A percentile compares a stretch with the other conserved stretches of the same genome.
Evolutionary conservation across 2,888 invertebrate species (phyloP).

Genomic region (Trichopria drosophilae): DNA sequence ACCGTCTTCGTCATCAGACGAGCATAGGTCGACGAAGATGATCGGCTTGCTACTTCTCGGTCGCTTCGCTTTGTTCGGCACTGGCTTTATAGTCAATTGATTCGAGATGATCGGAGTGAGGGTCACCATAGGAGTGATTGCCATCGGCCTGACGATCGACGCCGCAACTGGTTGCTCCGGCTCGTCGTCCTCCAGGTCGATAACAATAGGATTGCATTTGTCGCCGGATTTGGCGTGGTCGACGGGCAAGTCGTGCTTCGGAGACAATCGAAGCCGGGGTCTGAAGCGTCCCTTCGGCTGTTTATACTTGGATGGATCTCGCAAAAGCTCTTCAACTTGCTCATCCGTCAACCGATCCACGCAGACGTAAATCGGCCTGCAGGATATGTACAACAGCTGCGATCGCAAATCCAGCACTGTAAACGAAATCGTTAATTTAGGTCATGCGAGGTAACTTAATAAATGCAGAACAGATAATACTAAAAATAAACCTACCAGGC

Average conservation of each 20-base stretch:
- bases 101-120: not conserved
- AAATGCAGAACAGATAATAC: constrained; percentile 22
- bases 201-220: constrained; percentile 33
- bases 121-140: not conserved
- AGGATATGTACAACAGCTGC: constrained; percentile 62
- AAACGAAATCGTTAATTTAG: constrained; percentile 26
- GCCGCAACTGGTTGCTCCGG: no score
- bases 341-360: constrained; percentile 59
- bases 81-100: constrained; percentile 5
- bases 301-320: constrained; percentile 41
- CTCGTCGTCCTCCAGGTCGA: constrained; percentile 38
- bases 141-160: no score
- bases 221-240: constrained; percentile 24
- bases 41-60: constrained; percentile 32
- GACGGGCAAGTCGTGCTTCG: not conserved
- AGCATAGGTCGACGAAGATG: constrained; percentile 67
- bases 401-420: constrained; percentile 49
- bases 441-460: constrained; percentile 2
- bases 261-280: constrained; percentile 17
- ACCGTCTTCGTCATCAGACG: constrained; percentile 65
- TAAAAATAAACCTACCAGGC: constrained; percentile 45
- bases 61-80: constrained; percentile 16
- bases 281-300: constrained; percentile 34
- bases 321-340: constrained; percentile 56
- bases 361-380: constrained; percentile 60